These are phyloP conservation scores for Progne subis DNA, from an alignment of 2,113 vertebrate species.

Conservation along the genomic window DNA sequence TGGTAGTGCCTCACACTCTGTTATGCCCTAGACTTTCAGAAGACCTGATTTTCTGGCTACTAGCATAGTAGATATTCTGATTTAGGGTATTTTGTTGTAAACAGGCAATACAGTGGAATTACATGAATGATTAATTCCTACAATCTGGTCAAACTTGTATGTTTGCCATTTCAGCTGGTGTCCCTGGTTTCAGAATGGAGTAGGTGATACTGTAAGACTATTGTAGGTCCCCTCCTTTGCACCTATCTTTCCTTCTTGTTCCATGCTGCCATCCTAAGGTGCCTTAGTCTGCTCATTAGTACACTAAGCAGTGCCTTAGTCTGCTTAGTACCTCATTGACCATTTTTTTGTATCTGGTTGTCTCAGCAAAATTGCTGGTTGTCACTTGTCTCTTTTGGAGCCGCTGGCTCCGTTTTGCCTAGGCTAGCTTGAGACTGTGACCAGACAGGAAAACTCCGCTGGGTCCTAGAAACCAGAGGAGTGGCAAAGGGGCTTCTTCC, in stretches of 20 bases:
- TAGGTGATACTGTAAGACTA: background rate
- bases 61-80: background rate
- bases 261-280: background rate
- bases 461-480: too few species aligned
- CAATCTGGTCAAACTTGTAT: background rate
- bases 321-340: background rate
- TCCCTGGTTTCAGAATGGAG: background rate
- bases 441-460: too few species aligned
- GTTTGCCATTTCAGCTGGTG: background rate
- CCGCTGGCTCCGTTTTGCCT: too few species aligned
- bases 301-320: background rate
- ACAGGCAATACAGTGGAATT: background rate
- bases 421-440: too few species aligned
- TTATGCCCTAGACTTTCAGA: background rate
- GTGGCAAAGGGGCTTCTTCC: too few species aligned
- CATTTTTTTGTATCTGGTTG: background rate
- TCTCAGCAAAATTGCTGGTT: too few species aligned
- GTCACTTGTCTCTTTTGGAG: too few species aligned
- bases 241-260: background rate
- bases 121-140: background rate
- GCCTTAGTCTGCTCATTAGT: background rate
- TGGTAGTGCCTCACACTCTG: background rate
- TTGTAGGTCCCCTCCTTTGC: background rate
- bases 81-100: background rate
- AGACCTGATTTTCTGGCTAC: background rate